Base-by-base conservation (phyloP, 2,888 invertebrate genomes). In the Volucella bombylans region DNA sequence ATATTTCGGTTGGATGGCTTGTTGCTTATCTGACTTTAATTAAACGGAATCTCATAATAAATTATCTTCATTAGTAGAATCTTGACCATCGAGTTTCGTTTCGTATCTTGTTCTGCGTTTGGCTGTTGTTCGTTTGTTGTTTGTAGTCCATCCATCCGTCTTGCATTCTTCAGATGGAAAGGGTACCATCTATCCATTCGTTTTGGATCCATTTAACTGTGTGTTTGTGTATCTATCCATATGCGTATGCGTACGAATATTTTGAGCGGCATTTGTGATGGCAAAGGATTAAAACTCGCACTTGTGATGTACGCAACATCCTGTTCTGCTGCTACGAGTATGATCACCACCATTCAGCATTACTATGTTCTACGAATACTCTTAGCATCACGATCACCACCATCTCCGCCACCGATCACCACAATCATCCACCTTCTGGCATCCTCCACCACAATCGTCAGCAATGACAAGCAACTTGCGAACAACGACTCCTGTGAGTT, bases 11-110 rank as follows among this genome's bases (percentile, higher is more conserved):
- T 62, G 69, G 57, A 50, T 57, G 18, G 73, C 69, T 86, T 82
- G 88, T 86, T 82, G 88, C 86, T 90, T 91, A 91, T 91, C 91
- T 89, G 90, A 88, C 88, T 90, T 91, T 91, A 91, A 91, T 91
- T 91, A 91, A 91, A 91, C 90, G 90, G 89, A 90, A 91, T 91
- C 91, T 90, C 89, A 90, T 91, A 91, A 91, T 91, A 91, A 91
- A 91, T 91, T 91, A 91, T 91, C 91, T 91, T 91, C 91, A 90
- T 91, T 91, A 91, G 89, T 88, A 87, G 87, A 87, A 88, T 87
- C 88, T 88, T 87, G 87, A 86, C 86, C 87, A 88, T 86, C 87
- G 86, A 59, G 82, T 81, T 85, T 85, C 85, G 81, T 85, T 85
- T 85, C 80, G 85, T 85, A 77, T 81, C 76, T 67, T 45, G 55